Evolutionary conservation across 1,140 invertebrate genomes (phyloP), one percentile per base, ranked within the genome.

Genomic region (Drosophila bifasciata): DNA sequence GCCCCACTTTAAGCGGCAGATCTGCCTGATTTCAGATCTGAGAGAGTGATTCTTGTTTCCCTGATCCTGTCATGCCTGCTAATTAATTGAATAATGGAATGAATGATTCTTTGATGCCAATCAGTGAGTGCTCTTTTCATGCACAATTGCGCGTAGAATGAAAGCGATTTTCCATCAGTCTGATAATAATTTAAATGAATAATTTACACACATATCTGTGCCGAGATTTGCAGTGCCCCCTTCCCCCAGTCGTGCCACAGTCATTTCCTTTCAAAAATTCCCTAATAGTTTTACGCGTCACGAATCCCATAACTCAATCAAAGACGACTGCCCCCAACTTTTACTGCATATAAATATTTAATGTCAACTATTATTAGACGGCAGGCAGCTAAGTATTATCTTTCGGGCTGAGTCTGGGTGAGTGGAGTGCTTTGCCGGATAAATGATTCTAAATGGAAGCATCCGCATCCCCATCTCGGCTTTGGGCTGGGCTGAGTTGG

Each of bases 351-450:
- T 74, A 77, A 74, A 80, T 86, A 80, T 77, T 80, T 73, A 81
- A 85, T 80, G 77, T 74, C 60, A 53, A 63, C 75, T 77, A 76
- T 79, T 70, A 79, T 73, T 73, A 73, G 59, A 49, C 36, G 25
- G 41, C 59, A 59, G 25, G 41, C 59, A 59, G 32, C 45, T 46
- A 25, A 64, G 46, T 23, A 66, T 68, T 58, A 51, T 70, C 45
- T n/a, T 60, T 52, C 28, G 51, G 46, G 9, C 1, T 48, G 58
- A 13, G 17, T 46, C 2, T 70, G 51, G 63, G 53, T 5, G 41
- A 39, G 44, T 19, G 28, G 49, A 67, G 49, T 67, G 63, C 25
- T 25, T 45, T 28, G 48, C 59, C 62, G 69, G 58, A 72, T 72
- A 72, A 72, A 62, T 60, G 69, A 44, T 68, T 53, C 48, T 71